Evolutionary conservation across 2,113 vertebrate genomes (phyloP).

Genomic region (Eira barbara): DNA sequence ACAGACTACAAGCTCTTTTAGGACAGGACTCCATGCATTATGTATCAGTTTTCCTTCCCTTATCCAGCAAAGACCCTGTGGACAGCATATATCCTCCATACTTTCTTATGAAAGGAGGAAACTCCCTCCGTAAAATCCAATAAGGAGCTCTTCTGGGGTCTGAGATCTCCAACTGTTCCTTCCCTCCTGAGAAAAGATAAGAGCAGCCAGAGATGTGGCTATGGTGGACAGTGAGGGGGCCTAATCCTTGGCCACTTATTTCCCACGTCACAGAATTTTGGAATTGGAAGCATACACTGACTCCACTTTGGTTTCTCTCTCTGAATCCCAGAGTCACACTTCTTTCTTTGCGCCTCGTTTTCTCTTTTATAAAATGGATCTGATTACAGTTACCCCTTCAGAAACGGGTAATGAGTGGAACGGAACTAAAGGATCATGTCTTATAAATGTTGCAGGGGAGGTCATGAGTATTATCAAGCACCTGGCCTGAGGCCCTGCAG

Average conservation of each 20-base stretch:
- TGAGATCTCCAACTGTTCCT: background rate
- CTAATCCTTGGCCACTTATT: background rate
- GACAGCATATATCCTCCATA: background rate
- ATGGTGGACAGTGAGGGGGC: no score
- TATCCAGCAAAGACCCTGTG: background rate
- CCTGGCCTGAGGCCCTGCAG: background rate
- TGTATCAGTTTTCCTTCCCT: background rate
- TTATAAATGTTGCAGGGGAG: background rate
- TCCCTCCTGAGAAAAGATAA: background rate
- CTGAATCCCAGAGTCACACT: background rate
- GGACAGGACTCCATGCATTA: background rate
- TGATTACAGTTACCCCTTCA: background rate
- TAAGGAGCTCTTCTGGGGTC: background rate
- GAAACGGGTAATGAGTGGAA: background rate
- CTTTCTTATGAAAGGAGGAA: background rate
- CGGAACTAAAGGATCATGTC: background rate
- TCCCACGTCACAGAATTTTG: background rate
- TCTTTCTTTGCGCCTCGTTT: background rate
- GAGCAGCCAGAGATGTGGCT: background rate
- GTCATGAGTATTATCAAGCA: background rate
- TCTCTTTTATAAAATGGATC: conserved; percentile 3
- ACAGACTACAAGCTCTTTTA: background rate
- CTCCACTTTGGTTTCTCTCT: background rate
- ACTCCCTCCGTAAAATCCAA: background rate
- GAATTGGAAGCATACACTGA: background rate